phyloP scores from a whole-genome alignment of 2,888 invertebrate species.

The Drosophila borealis region DNA sequence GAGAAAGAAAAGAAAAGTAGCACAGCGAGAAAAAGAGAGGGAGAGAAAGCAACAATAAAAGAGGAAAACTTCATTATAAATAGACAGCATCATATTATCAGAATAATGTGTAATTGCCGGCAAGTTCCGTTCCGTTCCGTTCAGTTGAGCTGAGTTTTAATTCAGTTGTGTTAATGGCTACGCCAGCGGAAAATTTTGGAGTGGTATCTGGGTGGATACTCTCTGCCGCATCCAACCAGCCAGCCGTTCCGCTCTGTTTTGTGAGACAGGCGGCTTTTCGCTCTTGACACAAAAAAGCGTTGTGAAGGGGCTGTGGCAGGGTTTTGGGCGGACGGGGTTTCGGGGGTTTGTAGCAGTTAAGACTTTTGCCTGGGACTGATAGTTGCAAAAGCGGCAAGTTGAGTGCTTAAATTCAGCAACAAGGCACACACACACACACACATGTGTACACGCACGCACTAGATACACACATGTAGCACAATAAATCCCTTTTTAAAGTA shows the following conservation, averaged over 20 bases:
- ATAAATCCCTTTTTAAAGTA: conserved; percentile 71
- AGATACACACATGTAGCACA: conserved; percentile 34
- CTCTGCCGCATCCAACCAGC: neutral
- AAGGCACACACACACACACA: conserved; percentile 50
- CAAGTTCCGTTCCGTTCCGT: conserved; percentile 38
- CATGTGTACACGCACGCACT: neutral
- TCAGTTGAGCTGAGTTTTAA: neutral
- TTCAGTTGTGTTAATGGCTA: conserved; percentile 1
- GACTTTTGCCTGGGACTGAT: conserved; percentile 46
- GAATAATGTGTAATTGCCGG: conserved; percentile 68
- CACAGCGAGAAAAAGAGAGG: conserved; percentile 9
- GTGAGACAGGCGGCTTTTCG: conserved; percentile 53
- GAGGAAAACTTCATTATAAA: conserved; percentile 56
- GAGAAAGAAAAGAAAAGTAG: conserved; percentile 21
- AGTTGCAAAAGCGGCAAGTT: conserved; percentile 49
- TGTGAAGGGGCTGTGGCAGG: neutral
- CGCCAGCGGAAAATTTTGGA: conserved; percentile 19
- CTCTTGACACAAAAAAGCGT: conserved; percentile 55
- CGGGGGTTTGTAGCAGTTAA: conserved; percentile 32
- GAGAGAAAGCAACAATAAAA: conserved; percentile 3
- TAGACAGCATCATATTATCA: conserved; percentile 42
- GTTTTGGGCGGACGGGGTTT: neutral
- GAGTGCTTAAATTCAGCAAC: conserved; percentile 70
- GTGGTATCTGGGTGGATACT: conserved; percentile 2
- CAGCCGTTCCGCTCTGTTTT: conserved; percentile 10